phyloP scores from a whole-genome alignment of 1,140 invertebrate genomes.

The Psix sp. region DNA sequence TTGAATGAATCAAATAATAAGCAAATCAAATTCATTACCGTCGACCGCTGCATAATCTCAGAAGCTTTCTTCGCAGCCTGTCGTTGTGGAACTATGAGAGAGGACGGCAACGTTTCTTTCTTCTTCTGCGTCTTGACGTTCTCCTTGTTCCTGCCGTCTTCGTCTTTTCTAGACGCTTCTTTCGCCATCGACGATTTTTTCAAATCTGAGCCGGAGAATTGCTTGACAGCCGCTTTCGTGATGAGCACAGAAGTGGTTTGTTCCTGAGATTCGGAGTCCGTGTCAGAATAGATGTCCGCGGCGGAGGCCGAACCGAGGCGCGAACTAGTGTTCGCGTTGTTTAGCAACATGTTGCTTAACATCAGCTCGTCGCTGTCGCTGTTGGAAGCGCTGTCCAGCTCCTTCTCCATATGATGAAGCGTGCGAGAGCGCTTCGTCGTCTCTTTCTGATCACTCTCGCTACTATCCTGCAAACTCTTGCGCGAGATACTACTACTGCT shows the following conservation, averaged over 20 bases:
- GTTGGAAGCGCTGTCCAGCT: conserved; percentile 79
- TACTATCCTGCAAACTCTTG: conserved; percentile 62
- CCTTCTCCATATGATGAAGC: conserved; percentile 84
- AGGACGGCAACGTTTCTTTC: conserved; percentile 83
- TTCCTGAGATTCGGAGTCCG: conserved; percentile 83
- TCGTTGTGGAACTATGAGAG: conserved; percentile 92
- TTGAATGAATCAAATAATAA: conserved; percentile 1
- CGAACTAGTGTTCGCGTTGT: conserved; percentile 67
- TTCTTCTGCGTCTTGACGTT: conserved; percentile 79
- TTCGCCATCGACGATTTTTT: conserved; percentile 66
- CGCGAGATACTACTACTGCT: conserved; percentile 62
- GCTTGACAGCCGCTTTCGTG: conserved; percentile 90
- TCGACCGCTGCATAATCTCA: conserved; percentile 84
- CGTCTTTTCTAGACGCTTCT: conserved; percentile 57
- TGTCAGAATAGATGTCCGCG: conserved; percentile 86
- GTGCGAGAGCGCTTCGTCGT: conserved; percentile 76
- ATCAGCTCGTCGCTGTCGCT: conserved; percentile 88
- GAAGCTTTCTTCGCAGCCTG: conserved; percentile 94
- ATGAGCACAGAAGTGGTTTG: conserved; percentile 79
- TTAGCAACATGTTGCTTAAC: conserved; percentile 80
- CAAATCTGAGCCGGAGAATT: conserved; percentile 79
- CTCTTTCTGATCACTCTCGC: conserved; percentile 65
- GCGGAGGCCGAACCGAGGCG: conserved; percentile 65
- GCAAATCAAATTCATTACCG: conserved; percentile 30
- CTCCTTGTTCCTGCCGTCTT: conserved; percentile 77